Base-by-base conservation (phyloP, 1,140 invertebrate genomes). In the Drosophila lacertosa region DNA sequence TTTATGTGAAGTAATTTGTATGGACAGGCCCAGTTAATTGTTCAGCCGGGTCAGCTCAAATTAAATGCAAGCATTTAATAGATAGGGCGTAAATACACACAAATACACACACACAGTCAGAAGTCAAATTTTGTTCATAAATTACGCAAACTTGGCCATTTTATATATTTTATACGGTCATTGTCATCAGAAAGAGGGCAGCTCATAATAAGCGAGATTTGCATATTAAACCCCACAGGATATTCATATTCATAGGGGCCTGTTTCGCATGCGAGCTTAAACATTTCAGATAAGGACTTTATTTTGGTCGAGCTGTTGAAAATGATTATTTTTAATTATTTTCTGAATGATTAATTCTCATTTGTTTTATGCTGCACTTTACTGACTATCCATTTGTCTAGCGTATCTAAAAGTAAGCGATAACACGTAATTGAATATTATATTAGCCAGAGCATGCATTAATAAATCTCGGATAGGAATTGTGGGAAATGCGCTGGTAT, bases 1-100 rank as follows among this genome's bases (percentile, higher is more conserved):
- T 74, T 77, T 80, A 86, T 84, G 60, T 47, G 15, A 16, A 29
- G 45, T 42, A 63, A 80, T 86, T 86, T 70, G 51, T 74, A 39
- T 50, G 47, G 33, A 29, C n/a, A 39, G 39, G 1, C 57, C n/a
- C 37, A 45, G 33, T 59, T 83, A 84, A 84, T 80, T 76, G 67
- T 50, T 57, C 18, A 33, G 59, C 67, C 16, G 50, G 57, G 54
- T 44, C 18, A 29, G 20, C 24, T 53, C 35, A 69, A 66, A 59
- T 69, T 66, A 73, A 69, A 48, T 65, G 55, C 63, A 51, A 11
- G 16, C 33, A 40, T 26, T 50, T 39, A 24, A 65, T 35, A 47
- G 29, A 65, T 39, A 47, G 42, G 40, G 3, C 33, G 39, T 50
- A 33, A 54, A 29, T 6, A 32, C 22, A 32, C 32, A 32, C 20